These are phyloP conservation scores for Andrena camellia DNA, from an alignment of 2,888 invertebrate genomes.

Conservation along the genomic window DNA sequence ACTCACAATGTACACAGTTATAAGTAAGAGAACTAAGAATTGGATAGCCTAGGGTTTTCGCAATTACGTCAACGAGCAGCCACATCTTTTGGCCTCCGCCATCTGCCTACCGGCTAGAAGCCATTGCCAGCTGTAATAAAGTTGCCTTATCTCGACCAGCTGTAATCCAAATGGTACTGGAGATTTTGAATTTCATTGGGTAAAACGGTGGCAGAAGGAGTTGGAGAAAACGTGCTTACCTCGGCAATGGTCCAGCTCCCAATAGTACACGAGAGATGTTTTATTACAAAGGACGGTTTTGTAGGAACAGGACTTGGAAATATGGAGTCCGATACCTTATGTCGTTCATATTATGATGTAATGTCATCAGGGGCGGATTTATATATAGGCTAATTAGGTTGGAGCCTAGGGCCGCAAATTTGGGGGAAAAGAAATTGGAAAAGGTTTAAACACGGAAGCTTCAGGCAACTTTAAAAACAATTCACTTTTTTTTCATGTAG, in stretches of 20 bases:
- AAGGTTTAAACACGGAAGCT: too few species aligned
- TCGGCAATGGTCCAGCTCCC: conserved; percentile 65
- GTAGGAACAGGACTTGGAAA: conserved; percentile 1
- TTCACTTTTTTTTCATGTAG: too few species aligned
- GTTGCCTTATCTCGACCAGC: conserved; percentile 64
- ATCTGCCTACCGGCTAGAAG: conserved; percentile 70
- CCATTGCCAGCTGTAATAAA: conserved; percentile 68
- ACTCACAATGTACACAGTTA: background rate
- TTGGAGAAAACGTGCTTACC: conserved; percentile 42
- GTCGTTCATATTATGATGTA: conserved; percentile 4
- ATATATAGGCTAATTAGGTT: too few species aligned
- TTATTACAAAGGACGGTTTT: conserved; percentile 15
- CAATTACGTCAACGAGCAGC: conserved; percentile 40
- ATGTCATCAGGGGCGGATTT: too few species aligned
- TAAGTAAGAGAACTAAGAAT: conserved; percentile 21
- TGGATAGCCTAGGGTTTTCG: conserved; percentile 14
- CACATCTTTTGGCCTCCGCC: conserved; percentile 55
- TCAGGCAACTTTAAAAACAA: too few species aligned
- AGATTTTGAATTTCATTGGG: conserved; percentile 76
- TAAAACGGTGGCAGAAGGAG: conserved; percentile 34
- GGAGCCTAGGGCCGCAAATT: too few species aligned
- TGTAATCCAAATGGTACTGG: conserved; percentile 65
- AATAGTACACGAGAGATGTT: conserved; percentile 26
- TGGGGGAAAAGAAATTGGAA: too few species aligned
- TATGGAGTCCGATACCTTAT: background rate